Evolutionary conservation across 1,140 invertebrate genomes (phyloP).

Genomic region (Branchinecta lindahli): DNA sequence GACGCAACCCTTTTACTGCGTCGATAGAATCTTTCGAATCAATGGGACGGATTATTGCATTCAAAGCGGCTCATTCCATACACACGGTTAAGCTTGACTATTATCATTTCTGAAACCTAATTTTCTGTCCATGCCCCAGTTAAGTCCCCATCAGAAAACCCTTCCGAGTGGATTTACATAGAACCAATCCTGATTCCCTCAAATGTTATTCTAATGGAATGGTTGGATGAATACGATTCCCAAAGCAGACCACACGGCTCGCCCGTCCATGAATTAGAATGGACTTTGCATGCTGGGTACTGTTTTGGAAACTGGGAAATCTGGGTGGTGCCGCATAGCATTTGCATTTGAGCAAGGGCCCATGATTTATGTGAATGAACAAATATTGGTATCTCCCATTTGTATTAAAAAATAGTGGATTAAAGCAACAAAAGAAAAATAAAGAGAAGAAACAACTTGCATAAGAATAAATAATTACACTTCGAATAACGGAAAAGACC

Average conservation of each 20-base stretch:
- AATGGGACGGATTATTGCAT: background rate
- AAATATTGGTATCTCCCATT: too few relatives aligned
- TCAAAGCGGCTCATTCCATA: background rate
- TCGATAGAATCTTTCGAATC: background rate
- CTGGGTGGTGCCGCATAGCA: too few relatives aligned
- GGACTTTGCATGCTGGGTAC: background rate
- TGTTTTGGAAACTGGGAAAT: background rate
- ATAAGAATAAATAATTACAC: too few relatives aligned
- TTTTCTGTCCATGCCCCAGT: background rate
- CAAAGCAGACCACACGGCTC: background rate
- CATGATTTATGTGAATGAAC: too few relatives aligned
- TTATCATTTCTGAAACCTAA: conserved; percentile 7
- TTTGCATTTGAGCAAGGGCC: too few relatives aligned
- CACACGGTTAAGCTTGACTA: background rate
- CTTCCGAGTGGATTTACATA: background rate
- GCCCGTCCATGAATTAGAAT: background rate
- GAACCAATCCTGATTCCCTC: background rate
- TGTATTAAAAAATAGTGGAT: too few relatives aligned
- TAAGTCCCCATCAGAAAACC: background rate
- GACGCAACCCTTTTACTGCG: background rate
- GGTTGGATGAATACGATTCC: background rate
- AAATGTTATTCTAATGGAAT: conserved; percentile 7
- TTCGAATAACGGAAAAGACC: too few relatives aligned
- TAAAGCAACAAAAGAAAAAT: too few relatives aligned
- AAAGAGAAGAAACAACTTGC: too few relatives aligned